These are phyloP conservation scores for Microplitis deprimator DNA, from an alignment of 2,888 invertebrate genomes.

Conservation along the genomic window DNA sequence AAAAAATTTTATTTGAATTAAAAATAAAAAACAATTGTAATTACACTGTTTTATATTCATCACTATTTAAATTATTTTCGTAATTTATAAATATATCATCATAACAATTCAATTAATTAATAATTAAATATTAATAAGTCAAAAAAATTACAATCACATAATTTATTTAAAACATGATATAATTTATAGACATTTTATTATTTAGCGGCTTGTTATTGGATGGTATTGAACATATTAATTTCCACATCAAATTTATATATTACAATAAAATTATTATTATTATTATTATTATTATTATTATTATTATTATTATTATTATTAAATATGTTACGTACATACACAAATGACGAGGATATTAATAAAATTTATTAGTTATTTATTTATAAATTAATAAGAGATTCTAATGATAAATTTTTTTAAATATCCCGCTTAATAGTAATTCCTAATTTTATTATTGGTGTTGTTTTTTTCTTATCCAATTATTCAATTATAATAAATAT, in stretches of 20 bases:
- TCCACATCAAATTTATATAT: neutral
- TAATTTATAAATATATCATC: neutral
- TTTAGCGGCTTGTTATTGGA: neutral
- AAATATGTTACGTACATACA: neutral
- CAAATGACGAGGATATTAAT: neutral
- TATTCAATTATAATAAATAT: slow-evolving; percentile 1
- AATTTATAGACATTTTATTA: neutral
- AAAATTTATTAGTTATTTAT: neutral
- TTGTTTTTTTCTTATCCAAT: slow-evolving; percentile 9
- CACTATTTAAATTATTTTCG: neutral
- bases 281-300: neutral
- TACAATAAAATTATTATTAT: neutral
- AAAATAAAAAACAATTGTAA: neutral
- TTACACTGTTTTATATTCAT: slow-evolving; percentile 1
- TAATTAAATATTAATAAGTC: neutral
- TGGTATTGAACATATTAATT: slow-evolving; percentile 1
- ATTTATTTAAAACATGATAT: neutral
- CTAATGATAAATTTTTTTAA: too few species aligned
- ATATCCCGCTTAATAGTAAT: neutral
- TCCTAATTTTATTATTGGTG: neutral
- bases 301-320: neutral
- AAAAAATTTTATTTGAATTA: neutral
- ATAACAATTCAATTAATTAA: neutral
- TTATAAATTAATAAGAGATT: neutral
- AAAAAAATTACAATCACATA: neutral